Base-by-base conservation (phyloP, 2,888 invertebrate species). In the Tinea trinotella region DNA sequence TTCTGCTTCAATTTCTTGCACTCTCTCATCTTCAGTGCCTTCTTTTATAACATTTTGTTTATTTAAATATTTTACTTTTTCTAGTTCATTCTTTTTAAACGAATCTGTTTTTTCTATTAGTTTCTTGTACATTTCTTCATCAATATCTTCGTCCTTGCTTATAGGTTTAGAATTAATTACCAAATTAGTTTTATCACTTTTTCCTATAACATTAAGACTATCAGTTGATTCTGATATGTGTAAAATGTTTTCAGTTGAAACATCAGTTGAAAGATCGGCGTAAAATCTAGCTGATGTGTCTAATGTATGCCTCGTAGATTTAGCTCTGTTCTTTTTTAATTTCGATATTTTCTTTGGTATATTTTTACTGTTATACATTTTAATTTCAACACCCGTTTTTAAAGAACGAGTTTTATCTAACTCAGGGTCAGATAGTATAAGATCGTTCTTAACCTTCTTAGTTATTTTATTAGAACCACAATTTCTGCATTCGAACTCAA, bases 301-400 rank as follows among this genome's bases (percentile, higher is more conserved):
- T 9, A 76, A 65, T 6, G 75, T 77, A 1, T 80, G 61, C 30
- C 88, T 84, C 19, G 84, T 68, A 6, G 85, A 81, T 64, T 88
- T 88, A 52, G 88, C 88, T 61, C 90, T 88, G 59, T 88, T 90
- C 65, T 91, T 91, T 65, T 91, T 92, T 52, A 91, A 70, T 67
- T 90, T 91, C n/a, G 89, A 88, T 62, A 91, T 91, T 68, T 91
- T 89, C 75, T 91, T 91, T 67, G 90, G 91, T 70, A 91, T 83
- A 10, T 90, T 89, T 81, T 92, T 92, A 44, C 89, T 86, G 60
- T 88, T 91, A 64, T 90, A 92, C 78, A 88, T 88, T 67, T 87
- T 88, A 40, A 89, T 81, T 70, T 89, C 89, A 59, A 87, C 66
- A 56, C 81, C 84, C 0, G 71, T 63, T 62, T 79, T 83, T 1